Conservation (phyloP, 2,888 invertebrate genomes). For the Helicoverpa assulta region DNA sequence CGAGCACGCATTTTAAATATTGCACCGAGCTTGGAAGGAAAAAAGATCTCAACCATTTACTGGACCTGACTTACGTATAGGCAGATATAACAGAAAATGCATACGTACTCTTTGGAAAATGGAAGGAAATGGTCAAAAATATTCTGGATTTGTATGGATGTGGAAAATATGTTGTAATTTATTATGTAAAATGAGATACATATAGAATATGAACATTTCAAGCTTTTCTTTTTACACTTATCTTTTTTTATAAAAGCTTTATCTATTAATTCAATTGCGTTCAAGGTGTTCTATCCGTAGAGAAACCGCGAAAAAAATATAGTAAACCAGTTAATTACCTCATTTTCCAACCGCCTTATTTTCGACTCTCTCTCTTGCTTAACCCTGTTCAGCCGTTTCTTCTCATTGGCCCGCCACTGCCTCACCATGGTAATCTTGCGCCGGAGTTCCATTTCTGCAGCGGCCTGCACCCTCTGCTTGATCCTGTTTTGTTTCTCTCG, state of each 20-base stretch:
- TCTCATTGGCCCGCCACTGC: conserved; percentile 84
- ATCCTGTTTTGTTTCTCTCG: conserved; percentile 80
- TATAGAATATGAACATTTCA: no score
- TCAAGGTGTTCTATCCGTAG: no score
- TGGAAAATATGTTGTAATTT: no score
- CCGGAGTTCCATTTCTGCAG: conserved; percentile 84
- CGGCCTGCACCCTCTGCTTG: conserved; percentile 84
- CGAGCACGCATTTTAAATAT: conserved; percentile 39
- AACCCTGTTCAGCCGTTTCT: conserved; percentile 77
- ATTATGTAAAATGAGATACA: no score
- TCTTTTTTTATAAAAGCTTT: no score
- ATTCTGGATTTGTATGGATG: no score
- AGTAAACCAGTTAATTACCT: conserved; percentile 63
- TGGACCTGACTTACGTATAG: background rate
- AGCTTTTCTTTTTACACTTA: no score
- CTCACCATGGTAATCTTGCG: conserved; percentile 86
- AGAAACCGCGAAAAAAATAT: background rate
- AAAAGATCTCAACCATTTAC: conserved; percentile 22
- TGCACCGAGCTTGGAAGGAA: conserved; percentile 10
- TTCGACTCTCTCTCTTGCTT: conserved; percentile 79
- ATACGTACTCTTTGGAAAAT: no score
- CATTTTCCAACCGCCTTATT: conserved; percentile 73
- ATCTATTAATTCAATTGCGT: no score
- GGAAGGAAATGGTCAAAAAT: no score
- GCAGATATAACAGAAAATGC: background rate